Evolutionary conservation across 2,888 invertebrate species (phyloP).

Genomic region (Platypus cylindrus): DNA sequence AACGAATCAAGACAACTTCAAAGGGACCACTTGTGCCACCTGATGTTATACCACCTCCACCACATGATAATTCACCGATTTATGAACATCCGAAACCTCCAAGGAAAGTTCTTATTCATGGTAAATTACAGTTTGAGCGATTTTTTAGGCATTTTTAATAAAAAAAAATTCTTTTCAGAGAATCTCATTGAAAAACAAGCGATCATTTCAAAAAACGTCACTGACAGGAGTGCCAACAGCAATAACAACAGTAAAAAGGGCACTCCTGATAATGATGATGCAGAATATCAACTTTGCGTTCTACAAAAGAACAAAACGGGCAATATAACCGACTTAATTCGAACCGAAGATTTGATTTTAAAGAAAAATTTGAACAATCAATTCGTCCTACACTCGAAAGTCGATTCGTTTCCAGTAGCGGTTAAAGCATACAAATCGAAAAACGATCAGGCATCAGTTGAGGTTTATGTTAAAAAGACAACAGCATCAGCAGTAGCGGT

Average conservation of each 20-base stretch:
- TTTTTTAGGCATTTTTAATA: too few species aligned
- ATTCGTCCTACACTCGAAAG: conserved; percentile 24
- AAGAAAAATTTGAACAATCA: conserved; percentile 26
- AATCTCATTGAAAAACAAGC: conserved; percentile 26
- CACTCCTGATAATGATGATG: conserved; percentile 19
- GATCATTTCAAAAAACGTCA: conserved; percentile 52
- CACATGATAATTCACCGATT: conserved; percentile 39
- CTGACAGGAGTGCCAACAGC: conserved; percentile 46
- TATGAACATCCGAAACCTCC: conserved; percentile 51
- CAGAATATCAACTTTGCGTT: conserved; percentile 17
- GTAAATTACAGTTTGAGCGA: conserved; percentile 13
- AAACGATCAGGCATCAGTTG: conserved; percentile 4
- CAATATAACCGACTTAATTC: conserved; percentile 18
- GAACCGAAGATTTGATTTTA: conserved; percentile 20
- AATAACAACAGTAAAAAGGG: conserved; percentile 11
- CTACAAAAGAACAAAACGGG: conserved; percentile 20
- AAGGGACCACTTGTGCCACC: conserved; percentile 44
- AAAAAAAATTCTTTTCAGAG: conserved; percentile 24
- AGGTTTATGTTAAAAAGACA: conserved; percentile 7
- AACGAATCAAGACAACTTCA: conserved; percentile 37
- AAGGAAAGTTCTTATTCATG: conserved; percentile 34
- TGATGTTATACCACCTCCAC: conserved; percentile 55
- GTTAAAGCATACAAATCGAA: conserved; percentile 3
- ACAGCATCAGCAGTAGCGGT: too few species aligned
- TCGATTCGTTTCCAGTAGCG: conserved; percentile 7